A percentile compares a stretch with the other conserved stretches of the same genome.
phyloP scores from a whole-genome alignment of 1,140 invertebrate species.

The Vollenhovia emeryi region DNA sequence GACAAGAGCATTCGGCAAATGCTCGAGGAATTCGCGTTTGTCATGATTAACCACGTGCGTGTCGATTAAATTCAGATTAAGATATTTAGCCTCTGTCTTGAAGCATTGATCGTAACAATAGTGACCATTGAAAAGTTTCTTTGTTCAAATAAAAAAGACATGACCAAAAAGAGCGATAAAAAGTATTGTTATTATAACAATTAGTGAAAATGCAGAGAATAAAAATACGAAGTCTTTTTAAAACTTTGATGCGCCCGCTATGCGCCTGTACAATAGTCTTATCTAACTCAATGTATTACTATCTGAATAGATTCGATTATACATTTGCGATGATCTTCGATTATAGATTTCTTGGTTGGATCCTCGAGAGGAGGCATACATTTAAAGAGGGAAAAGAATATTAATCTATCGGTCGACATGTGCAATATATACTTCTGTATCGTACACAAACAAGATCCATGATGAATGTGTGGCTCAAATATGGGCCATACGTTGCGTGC shows the following conservation, averaged over 20 bases:
- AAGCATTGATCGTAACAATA: neutral
- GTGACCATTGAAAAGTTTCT: neutral
- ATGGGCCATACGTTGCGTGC: neutral
- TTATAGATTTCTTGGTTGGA: no score
- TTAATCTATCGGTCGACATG: neutral
- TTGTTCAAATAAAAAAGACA: neutral
- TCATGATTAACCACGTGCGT: neutral
- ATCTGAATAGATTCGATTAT: slow-evolving; percentile 3
- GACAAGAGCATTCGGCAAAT: neutral
- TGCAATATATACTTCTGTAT: neutral
- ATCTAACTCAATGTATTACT: neutral
- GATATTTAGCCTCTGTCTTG: neutral
- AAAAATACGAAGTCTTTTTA: neutral
- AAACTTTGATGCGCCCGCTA: neutral
- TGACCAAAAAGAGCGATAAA: neutral
- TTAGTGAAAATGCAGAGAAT: neutral
- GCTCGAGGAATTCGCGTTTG: neutral
- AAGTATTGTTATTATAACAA: neutral
- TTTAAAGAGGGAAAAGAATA: neutral
- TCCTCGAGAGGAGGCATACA: no score
- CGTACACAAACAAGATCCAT: neutral
- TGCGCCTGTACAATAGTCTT: neutral
- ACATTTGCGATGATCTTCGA: neutral
- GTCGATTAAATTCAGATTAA: no score
- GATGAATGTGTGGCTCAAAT: slow-evolving; percentile 10